Evolutionary conservation across 1,140 invertebrate genomes (phyloP).

Genomic region (Caenorhabditis latens): DNA sequence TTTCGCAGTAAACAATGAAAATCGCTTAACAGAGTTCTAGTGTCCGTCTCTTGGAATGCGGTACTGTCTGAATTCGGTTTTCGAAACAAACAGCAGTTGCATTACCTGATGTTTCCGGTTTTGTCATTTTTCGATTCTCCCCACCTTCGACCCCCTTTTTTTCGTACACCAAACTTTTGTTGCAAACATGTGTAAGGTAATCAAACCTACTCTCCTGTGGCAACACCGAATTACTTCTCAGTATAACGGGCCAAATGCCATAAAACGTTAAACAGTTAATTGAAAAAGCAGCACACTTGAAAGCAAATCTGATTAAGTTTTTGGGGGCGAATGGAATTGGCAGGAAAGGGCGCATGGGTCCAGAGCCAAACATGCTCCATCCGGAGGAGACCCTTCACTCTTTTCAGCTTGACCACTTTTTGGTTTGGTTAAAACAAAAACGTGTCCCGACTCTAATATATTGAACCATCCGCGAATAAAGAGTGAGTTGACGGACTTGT

Average conservation of each 20-base stretch:
- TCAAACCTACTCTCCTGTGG: conserved; percentile 13
- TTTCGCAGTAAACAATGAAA: conserved; percentile 30
- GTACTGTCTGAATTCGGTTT: conserved; percentile 36
- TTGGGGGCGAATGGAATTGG: background rate
- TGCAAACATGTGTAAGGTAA: conserved; percentile 47
- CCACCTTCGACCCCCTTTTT: no score
- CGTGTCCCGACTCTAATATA: conserved; percentile 30
- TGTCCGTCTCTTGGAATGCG: conserved; percentile 4
- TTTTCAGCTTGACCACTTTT: background rate
- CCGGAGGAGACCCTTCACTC: background rate
- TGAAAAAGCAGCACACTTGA: background rate
- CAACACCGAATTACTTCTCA: conserved; percentile 31
- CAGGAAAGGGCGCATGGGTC: background rate
- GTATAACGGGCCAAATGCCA: conserved; percentile 14
- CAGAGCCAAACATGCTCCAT: background rate
- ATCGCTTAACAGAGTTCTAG: conserved; percentile 14
- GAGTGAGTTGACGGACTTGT: conserved; percentile 38
- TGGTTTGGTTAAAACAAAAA: background rate
- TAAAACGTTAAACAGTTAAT: conserved; percentile 52
- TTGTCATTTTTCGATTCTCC: background rate
- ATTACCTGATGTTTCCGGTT: conserved; percentile 49
- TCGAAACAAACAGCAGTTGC: conserved; percentile 23
- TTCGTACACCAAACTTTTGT: conserved; percentile 1
- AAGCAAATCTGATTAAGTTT: conserved; percentile 50
- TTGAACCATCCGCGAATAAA: conserved; percentile 28